A percentile compares a stretch with the other conserved stretches of the same genome.
Evolutionary conservation across 2,888 invertebrate genomes (phyloP).

Genomic region (Podabrus alpinus): DNA sequence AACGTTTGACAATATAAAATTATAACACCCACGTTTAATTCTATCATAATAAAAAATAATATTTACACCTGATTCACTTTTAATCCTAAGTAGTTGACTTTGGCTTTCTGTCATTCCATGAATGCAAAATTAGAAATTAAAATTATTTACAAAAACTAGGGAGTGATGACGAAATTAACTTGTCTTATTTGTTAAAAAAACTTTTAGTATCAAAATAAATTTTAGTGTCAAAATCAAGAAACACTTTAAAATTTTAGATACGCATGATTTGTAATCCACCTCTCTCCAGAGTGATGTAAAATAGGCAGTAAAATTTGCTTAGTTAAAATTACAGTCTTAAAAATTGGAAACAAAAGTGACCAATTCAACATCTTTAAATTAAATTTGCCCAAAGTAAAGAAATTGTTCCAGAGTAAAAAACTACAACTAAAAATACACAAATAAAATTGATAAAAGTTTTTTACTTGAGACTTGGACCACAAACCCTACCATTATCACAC

Average conservation of each 20-base stretch:
- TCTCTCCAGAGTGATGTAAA: not conserved
- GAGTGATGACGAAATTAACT: not conserved
- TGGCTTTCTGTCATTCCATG: not conserved
- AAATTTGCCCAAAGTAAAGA: not conserved
- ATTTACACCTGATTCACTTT: not conserved
- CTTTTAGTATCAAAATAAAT: not conserved
- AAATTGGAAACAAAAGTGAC: not conserved
- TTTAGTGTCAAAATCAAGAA: not conserved
- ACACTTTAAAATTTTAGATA: not conserved
- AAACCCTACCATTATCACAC: not conserved
- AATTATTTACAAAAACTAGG: not conserved
- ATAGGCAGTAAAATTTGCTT: not conserved
- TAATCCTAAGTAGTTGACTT: not conserved
- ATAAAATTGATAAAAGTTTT: not conserved
- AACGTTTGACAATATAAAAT: not conserved
- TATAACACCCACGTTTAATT: not conserved
- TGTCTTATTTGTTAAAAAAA: not conserved
- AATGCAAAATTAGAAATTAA: not conserved
- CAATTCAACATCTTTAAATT: not conserved
- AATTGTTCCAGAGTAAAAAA: not conserved
- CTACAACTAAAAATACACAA: not conserved
- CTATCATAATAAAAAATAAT: not conserved
- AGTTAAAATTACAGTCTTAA: not conserved
- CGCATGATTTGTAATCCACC: not conserved
- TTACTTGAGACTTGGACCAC: not conserved